A percentile compares a stretch with the other conserved stretches of the same genome.
phyloP scores from a whole-genome alignment of 2,113 vertebrate genomes.

The Strix uralensis region DNA sequence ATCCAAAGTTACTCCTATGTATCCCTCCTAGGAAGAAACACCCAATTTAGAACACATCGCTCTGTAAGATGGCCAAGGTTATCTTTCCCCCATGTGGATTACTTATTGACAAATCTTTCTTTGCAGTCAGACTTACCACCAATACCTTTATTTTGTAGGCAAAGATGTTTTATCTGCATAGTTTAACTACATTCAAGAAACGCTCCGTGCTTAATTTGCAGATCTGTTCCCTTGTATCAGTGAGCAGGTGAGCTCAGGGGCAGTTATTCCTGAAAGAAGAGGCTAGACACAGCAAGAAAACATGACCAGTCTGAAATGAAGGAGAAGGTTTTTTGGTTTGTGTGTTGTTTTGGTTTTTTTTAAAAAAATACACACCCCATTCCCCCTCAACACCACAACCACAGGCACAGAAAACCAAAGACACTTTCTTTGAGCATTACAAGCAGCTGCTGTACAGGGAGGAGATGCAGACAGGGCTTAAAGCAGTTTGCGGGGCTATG shows the following conservation, averaged over 20 bases:
- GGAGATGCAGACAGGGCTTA: background rate
- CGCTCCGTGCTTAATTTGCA: background rate
- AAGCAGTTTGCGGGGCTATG: background rate
- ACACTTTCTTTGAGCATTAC: background rate
- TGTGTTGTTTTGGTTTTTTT: background rate
- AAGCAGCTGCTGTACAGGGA: background rate
- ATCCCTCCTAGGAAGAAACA: background rate
- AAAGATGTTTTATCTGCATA: background rate
- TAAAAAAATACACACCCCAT: too few species aligned
- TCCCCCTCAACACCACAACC: background rate
- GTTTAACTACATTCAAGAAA: background rate
- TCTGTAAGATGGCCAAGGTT: background rate
- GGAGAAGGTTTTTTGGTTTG: background rate
- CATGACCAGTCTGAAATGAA: background rate
- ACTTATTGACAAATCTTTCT: background rate
- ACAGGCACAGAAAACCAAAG: background rate
- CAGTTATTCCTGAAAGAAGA: background rate
- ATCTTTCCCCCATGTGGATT: background rate
- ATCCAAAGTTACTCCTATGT: background rate
- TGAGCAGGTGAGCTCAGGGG: background rate
- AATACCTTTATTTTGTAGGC: background rate
- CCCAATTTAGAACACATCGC: background rate
- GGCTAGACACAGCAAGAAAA: background rate
- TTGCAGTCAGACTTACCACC: background rate
- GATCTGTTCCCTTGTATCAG: background rate